Base-by-base conservation (phyloP, 2,797 vertebrate species). In the Parotocinclus haroldoi region DNA sequence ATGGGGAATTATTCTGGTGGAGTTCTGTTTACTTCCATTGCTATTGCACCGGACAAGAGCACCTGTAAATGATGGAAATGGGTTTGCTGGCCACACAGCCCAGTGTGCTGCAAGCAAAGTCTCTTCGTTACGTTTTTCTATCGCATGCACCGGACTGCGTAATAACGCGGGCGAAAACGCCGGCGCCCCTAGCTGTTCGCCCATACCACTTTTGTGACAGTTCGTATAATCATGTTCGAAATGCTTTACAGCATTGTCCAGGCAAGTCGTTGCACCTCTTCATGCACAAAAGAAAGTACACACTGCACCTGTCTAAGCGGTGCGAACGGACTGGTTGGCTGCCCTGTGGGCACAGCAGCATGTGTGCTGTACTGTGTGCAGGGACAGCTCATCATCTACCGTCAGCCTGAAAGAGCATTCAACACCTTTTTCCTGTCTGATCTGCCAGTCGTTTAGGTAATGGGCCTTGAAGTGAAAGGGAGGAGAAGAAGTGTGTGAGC, bases 401-500 rank as follows among this genome's bases (percentile, higher is more conserved):
- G 63, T 76, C 72, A 72, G 42, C 50, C 16, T 65, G 55, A 71
- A 56, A 70, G 60, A 53, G 56, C 66, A 70, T 75, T 75, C 72
- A 79, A 58, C 74, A 71, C 58, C 61, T 57, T 76, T 71, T 17
- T 65, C 53, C 46, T 74, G 59, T 52, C 66, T 68, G 40, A 39
- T 72, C 73, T 75, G 73, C 68, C 70, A 71, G 58, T 73, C 70
- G 61, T 70, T 57, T 57, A 67, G 71, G 70, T 75, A 78, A 78
- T 73, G 67, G 73, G 60, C 63, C 73, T 68, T 78, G 70, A 71
- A 70, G 63, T 65, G 18, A 66, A 63, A 19, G 55, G 37, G 54
- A 56, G 49, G 52, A 16, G 51, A 66, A 36, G 13, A 27, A 36
- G 38, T 36, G 18, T 48, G 56, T 37, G n/a, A n/a, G n/a, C n/a